Conservation (phyloP, 2,888 invertebrate genomes). For the Diogma glabrata region DNA sequence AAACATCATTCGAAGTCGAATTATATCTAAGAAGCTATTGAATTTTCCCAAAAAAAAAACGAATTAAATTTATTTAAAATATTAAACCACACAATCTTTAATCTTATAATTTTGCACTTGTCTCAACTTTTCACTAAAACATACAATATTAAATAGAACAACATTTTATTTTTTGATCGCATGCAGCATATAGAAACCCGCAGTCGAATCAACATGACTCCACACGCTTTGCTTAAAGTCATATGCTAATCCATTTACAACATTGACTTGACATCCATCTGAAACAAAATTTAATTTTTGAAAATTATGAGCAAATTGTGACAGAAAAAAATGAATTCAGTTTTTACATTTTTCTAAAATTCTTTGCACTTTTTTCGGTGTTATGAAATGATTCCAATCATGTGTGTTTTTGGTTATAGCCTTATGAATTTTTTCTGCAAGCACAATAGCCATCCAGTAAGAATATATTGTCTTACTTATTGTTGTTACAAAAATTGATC, state of each 20-base stretch:
- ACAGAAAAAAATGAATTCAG: constrained; percentile 30
- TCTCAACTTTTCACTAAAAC: too few species aligned
- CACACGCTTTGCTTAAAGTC: constrained; percentile 63
- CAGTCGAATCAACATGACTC: constrained; percentile 56
- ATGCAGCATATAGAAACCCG: constrained; percentile 70
- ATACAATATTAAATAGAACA: too few species aligned
- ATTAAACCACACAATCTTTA: too few species aligned
- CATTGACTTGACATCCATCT: constrained; percentile 59
- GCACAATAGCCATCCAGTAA: constrained; percentile 54
- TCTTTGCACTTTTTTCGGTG: constrained; percentile 63
- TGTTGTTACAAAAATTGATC: constrained; percentile 58
- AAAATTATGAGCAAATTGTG: too few species aligned
- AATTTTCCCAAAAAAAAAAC: too few species aligned
- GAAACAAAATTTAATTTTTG: constrained; percentile 17
- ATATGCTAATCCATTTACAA: constrained; percentile 67
- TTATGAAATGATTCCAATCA: constrained; percentile 79
- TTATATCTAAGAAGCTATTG: too few species aligned
- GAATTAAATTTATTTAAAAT: too few species aligned
- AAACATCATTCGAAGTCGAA: too few species aligned
- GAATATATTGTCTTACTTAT: constrained; percentile 50
- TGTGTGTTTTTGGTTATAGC: constrained; percentile 78
- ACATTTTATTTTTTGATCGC: constrained; percentile 54
- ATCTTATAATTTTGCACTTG: too few species aligned
- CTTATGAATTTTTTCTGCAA: constrained; percentile 65
- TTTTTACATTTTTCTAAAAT: constrained; percentile 63